Base-by-base conservation (phyloP, 1,140 invertebrate genomes). In the Cydia fagiglandana region DNA sequence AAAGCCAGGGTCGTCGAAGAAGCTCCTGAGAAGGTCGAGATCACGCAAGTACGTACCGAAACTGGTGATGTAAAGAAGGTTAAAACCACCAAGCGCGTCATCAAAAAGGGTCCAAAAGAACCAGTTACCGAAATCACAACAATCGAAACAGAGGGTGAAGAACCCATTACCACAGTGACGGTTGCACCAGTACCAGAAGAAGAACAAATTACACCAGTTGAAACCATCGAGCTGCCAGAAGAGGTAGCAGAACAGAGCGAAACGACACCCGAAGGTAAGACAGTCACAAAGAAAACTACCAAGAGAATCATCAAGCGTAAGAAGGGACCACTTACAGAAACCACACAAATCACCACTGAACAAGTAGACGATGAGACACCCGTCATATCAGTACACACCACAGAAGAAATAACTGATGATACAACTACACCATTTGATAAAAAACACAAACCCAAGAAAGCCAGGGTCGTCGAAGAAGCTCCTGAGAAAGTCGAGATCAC, bases 401-500 rank as follows among this genome's bases (percentile, higher is more conserved):
- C 47, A 73, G 76, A 79, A 70, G 70, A 77, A 38, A 15, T 66
- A 0, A 34, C 73, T 45, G 74, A 81, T 74, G 76, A 76, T 73
- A 41, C n/a, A 28, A n/a, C 24, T 24, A 38, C 74, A 75, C 30
- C n/a, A 15, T 34, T 64, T 28, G 24, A 15, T 17, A 17, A 9
- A 76, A 74, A 0, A 50, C 2, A 34, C 15, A 53, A 13, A 77
- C 6, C 24, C 76, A 80, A 84, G 73, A 64, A 80, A 1, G 75
- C 41, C 24, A 76, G 45, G 6, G 38, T 78, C 12, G 70, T 84
- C 34, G 74, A 86, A 80, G 84, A 91, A 84, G 64, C 86, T 68
- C 83, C 82, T 13, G 82, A 93, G 83, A 84, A 91, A 73, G 86
- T 90, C 5, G 88, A 84, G 2, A 80, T 93, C 0, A 88, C 91